These are phyloP conservation scores for Furcula furcula DNA, from an alignment of 2,888 invertebrate species.

Conservation along the genomic window DNA sequence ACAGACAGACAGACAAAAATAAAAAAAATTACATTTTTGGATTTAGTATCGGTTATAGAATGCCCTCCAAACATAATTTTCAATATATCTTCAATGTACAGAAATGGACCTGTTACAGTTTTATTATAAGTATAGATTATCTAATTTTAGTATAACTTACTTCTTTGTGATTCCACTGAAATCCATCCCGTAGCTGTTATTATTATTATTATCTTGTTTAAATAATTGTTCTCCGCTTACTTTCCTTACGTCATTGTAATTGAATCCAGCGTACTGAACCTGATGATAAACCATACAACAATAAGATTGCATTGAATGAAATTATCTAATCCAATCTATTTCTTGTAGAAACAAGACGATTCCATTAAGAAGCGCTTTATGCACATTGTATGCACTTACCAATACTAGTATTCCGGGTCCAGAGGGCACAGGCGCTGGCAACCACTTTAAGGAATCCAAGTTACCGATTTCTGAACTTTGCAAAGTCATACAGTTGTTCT, in stretches of 20 bases:
- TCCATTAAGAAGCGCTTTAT: too few relatives aligned
- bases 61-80: too few relatives aligned
- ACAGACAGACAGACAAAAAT: too few relatives aligned
- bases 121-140: too few relatives aligned
- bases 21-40: too few relatives aligned
- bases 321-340: too few relatives aligned
- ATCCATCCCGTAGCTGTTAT: conserved; percentile 47
- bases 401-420: conserved; percentile 35
- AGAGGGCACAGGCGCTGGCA: conserved; percentile 5
- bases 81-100: too few relatives aligned
- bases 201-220: conserved; percentile 11
- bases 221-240: conserved; percentile 27
- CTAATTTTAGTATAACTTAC: conserved; percentile 26
- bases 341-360: too few relatives aligned
- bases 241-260: conserved; percentile 33
- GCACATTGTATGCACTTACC: too few relatives aligned
- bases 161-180: conserved; percentile 52
- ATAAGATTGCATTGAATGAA: background rate
- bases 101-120: too few relatives aligned
- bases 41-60: too few relatives aligned
- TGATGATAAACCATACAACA: conserved; percentile 12
- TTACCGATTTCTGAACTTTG: conserved; percentile 26
- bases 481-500: conserved; percentile 16
- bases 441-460: conserved; percentile 16
- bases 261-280: conserved; percentile 49